A percentile compares a stretch with the other conserved stretches of the same genome.
Evolutionary conservation across 2,113 vertebrate species (phyloP).

Genomic region (Capricornis sumatraensis): DNA sequence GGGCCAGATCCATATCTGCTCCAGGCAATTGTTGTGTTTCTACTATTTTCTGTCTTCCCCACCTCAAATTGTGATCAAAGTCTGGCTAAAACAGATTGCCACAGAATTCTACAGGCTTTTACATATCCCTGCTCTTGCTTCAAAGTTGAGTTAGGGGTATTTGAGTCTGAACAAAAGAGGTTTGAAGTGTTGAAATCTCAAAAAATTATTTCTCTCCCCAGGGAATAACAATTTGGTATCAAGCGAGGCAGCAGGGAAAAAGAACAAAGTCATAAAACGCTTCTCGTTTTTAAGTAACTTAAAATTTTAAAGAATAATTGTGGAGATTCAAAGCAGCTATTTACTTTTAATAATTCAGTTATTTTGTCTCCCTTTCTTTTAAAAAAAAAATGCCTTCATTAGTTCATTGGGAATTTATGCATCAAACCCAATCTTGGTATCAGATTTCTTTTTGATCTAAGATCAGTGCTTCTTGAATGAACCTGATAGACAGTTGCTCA

Average conservation of each 20-base stretch:
- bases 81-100: conserved; percentile 22
- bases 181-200: conserved; percentile 77
- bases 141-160: conserved; percentile 73
- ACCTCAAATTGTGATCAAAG: conserved; percentile 73
- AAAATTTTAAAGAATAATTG: conserved; percentile 33
- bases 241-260: conserved; percentile 60
- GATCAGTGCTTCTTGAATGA: conserved; percentile 53
- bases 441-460: conserved; percentile 62
- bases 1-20: not conserved
- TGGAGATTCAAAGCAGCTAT: conserved; percentile 47
- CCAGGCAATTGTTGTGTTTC: conserved; percentile 36
- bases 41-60: not conserved
- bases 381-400: not conserved
- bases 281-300: conserved; percentile 49
- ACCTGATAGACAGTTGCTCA: not conserved
- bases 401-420: conserved; percentile 41
- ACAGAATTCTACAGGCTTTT: conserved; percentile 64
- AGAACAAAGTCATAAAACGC: conserved; percentile 76
- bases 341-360: conserved; percentile 38
- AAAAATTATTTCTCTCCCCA: conserved; percentile 61
- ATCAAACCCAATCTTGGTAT: conserved; percentile 28
- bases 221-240: conserved; percentile 67
- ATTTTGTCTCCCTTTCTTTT: too few species aligned
- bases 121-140: conserved; percentile 61
- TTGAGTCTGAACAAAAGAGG: conserved; percentile 74